Evolutionary conservation across 2,888 invertebrate species (phyloP).

Genomic region (Marronus borbonicus): DNA sequence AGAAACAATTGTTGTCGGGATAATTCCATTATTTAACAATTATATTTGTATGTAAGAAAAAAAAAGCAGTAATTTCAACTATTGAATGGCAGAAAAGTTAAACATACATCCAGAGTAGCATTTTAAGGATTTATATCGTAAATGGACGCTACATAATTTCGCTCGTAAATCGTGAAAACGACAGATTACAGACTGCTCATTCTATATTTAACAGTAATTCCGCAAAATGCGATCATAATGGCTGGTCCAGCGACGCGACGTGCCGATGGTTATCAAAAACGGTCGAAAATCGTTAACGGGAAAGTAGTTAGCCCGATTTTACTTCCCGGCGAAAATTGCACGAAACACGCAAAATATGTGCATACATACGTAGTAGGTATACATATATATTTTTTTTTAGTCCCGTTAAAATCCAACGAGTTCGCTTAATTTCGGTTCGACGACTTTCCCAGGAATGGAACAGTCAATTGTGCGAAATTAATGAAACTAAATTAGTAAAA

Average conservation of each 20-base stretch:
- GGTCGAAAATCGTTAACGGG: background rate
- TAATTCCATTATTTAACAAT: background rate
- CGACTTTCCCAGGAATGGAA: background rate
- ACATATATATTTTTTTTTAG: no score
- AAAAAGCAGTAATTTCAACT: no score
- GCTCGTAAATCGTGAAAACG: background rate
- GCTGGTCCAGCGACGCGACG: background rate
- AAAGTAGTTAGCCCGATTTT: background rate
- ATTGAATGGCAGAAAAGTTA: no score
- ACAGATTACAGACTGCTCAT: background rate
- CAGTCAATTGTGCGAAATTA: conserved; percentile 10
- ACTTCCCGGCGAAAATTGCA: background rate
- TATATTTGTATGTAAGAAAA: no score
- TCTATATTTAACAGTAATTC: background rate
- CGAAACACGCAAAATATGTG: background rate
- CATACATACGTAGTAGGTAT: no score
- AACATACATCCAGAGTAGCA: no score
- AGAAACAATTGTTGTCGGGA: background rate
- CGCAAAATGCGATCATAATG: conserved; percentile 1
- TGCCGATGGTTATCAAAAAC: background rate
- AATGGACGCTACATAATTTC: background rate
- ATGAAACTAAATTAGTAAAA: conserved; percentile 19
- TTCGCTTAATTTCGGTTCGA: background rate
- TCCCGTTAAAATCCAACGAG: background rate
- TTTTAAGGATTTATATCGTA: background rate